Evolutionary conservation across 2,797 vertebrate genomes (phyloP).

Genomic region (Champsocephalus esox): DNA sequence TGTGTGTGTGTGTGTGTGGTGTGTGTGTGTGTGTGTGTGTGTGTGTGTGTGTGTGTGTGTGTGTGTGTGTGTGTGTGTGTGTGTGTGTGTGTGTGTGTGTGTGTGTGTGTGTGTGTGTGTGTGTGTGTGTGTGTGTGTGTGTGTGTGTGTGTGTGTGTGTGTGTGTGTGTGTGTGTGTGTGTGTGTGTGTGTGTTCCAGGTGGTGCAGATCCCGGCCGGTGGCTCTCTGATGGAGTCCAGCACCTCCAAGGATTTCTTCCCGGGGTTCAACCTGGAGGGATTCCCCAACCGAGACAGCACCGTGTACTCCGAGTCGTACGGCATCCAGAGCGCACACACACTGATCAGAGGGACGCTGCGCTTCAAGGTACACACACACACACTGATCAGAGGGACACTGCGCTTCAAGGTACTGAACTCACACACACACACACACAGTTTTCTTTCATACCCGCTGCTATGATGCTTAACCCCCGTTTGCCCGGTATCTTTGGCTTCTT

Average conservation of each 20-base stretch:
- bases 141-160: too few species aligned
- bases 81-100: background rate
- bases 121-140: background rate
- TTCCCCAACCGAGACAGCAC: constrained; percentile 97
- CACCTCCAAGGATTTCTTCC: constrained; percentile 90
- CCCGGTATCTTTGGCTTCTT: too few species aligned
- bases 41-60: background rate
- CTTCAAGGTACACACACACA: constrained; percentile 7
- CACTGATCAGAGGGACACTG: background rate
- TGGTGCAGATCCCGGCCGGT: constrained; percentile 89
- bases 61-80: too few species aligned
- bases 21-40: background rate
- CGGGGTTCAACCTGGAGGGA: constrained; percentile 94
- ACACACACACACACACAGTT: background rate
- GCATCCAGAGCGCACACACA: constrained; percentile 91
- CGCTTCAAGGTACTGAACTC: background rate
- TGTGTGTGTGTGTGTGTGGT: background rate
- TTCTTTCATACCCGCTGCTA: too few species aligned
- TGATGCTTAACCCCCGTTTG: too few species aligned
- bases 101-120: background rate
- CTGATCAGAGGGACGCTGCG: constrained; percentile 94
- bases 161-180: background rate
- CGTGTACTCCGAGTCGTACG: constrained; percentile 90
- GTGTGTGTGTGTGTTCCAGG: constrained; percentile 71
- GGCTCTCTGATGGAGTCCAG: constrained; percentile 89